Conservation (phyloP, 2,113 vertebrate genomes). For the Neopipo cinnamomea region DNA sequence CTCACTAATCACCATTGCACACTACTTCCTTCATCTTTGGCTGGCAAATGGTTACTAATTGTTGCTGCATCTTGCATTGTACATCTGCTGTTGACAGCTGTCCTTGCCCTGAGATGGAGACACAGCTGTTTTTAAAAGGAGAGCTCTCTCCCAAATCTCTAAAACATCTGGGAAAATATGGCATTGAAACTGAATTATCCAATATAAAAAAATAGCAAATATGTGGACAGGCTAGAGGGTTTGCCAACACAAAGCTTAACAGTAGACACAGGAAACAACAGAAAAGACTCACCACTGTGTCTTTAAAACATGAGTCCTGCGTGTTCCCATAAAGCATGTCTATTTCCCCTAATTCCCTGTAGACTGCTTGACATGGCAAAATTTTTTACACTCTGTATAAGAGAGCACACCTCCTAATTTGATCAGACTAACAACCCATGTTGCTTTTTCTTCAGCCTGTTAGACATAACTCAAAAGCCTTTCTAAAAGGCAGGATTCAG, state of each 20-base stretch:
- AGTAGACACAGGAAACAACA: background rate
- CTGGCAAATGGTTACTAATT: slow-evolving; percentile 32
- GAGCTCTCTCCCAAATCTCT: background rate
- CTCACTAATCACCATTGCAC: background rate
- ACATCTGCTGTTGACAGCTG: slow-evolving; percentile 53
- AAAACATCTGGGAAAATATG: slow-evolving; percentile 23
- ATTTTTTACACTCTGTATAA: background rate
- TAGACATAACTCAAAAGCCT: background rate
- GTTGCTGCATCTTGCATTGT: slow-evolving; percentile 8
- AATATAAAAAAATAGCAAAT: background rate
- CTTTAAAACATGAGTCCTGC: background rate
- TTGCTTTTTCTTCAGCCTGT: slow-evolving; percentile 13
- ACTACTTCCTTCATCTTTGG: slow-evolving; percentile 19
- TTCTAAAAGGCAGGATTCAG: background rate
- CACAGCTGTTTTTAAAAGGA: slow-evolving; percentile 18
- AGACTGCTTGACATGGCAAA: background rate
- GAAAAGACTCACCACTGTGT: background rate
- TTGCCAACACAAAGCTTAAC: background rate
- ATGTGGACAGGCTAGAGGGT: background rate
- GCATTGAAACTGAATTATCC: background rate
- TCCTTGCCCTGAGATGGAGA: background rate
- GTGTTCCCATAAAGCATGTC: background rate
- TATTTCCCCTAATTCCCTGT: background rate
- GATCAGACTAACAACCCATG: background rate
- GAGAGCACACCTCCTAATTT: background rate